Evolutionary conservation across 2,113 vertebrate species (phyloP), one percentile per base, ranked within the genome.

Genomic region (Nerophis ophidion): DNA sequence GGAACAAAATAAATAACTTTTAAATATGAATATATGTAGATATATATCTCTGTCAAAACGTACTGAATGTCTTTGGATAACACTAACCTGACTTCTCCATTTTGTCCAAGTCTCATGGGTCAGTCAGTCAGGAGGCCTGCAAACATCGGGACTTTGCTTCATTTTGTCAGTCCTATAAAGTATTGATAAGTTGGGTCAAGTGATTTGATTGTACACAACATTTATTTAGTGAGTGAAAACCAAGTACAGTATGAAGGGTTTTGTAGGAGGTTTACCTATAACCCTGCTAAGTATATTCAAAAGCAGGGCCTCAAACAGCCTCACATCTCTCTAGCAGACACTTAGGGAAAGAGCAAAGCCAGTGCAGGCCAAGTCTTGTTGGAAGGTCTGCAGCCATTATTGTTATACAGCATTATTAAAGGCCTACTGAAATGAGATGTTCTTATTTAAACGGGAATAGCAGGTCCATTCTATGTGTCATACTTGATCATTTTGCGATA

Each of bases 221-320:
- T 8, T 8, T 8, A 49, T 49, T 49, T 17, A 19, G 9, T 9
- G 16, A 49, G 12, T 44, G 11, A 19, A 26, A 19, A 17, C 16
- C 3, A 8, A 48, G 7, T 16, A 44, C 6, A 4, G 10, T 44
- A 44, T 11, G 12, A 44, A 3, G 40, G 40, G 10, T 3, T 35
- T n/a, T 89, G 89, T 90, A 33, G 40, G 88, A 86, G 86, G 84
- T 76, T 70, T 83, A 84, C 80, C 87, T 88, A 88, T 81, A 90
- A 90, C 89, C 85, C 85, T 46, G 77, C 83, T 26, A 13, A 7
- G 79, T 59, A 63, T 48, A 9, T 19, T 5, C 79, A 81, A 74
- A 60, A 44, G 83, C 82, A 61, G 81, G 87, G 87, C 89, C 91
- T 90, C 89, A 92, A 92, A 92, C 90, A 57, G 9, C 84, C 85